Conservation (phyloP, 1,140 invertebrate species). For the Megalopta genalis region DNA sequence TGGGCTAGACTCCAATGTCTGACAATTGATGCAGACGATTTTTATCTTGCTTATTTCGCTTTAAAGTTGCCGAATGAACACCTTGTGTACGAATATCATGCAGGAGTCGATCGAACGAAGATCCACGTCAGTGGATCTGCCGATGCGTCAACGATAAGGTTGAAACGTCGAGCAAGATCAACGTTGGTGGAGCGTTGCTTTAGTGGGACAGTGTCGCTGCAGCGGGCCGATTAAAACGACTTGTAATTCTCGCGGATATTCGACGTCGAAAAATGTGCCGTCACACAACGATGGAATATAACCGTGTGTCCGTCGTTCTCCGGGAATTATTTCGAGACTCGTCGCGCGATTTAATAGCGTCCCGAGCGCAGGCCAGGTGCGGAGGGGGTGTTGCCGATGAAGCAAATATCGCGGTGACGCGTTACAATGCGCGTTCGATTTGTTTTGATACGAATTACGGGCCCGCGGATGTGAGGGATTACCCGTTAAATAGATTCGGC, state of each 20-base stretch:
- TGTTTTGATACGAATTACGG: conserved; percentile 23
- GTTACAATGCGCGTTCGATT: conserved; percentile 10
- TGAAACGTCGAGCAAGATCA: too few relatives aligned
- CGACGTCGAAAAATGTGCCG: neutral
- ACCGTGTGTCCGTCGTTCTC: neutral
- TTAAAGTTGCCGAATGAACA: too few relatives aligned
- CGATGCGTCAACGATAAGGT: too few relatives aligned
- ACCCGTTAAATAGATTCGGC: conserved; percentile 35
- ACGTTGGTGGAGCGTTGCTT: too few relatives aligned
- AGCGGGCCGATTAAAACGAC: neutral
- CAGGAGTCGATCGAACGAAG: too few relatives aligned
- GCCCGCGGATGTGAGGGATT: conserved; percentile 26
- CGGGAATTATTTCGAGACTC: neutral
- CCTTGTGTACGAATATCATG: too few relatives aligned
- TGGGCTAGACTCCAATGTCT: too few relatives aligned
- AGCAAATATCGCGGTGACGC: neutral
- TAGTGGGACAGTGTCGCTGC: too few relatives aligned
- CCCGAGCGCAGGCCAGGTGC: too few relatives aligned
- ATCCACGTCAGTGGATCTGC: too few relatives aligned
- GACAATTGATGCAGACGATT: too few relatives aligned
- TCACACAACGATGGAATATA: conserved; percentile 12
- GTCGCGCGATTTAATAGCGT: neutral
- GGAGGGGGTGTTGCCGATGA: neutral
- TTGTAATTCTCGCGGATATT: neutral
- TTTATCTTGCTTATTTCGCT: too few relatives aligned